Evolutionary conservation across 2,888 invertebrate genomes (phyloP), one percentile per base, ranked within the genome.

Genomic region (Spicauda simplicius): DNA sequence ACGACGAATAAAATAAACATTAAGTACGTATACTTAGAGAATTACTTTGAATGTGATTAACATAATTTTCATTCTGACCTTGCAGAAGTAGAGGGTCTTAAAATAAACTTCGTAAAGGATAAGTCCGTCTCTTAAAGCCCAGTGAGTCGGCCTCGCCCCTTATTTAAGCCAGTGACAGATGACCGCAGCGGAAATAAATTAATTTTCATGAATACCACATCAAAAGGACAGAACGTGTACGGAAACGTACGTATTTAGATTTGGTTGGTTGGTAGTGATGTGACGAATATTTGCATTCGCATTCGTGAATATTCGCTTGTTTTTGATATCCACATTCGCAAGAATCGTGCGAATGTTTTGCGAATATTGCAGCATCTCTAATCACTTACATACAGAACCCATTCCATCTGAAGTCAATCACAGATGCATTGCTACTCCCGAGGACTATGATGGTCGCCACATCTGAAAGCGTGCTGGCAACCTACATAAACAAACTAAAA

Each of bases 101-200:
- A 70, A 74, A 74, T 72, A 73, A 59, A 67, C 64, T 54, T 57
- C 67, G 62, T 66, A 62, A 69, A 58, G 70, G 66, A 64, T 68
- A 70, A 72, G 67, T 55, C 62, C 41, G 62, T 45, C 45, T 25
- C 25, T 25, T 61, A 66, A 69, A 60, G 68, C 69, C 52, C 55
- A 63, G 55, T 18, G 16, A 41, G 6, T 68, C 61, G 63, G 72
- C 69, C 70, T 57, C 72, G 72, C 71, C 80, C 80, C 79, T 79
- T 77, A 77, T 80, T 78, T 75, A 73, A 80, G 73, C 73, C 69
- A 71, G 74, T 78, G 82, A 83, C 82, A 82, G 80, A 82, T 79
- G 85, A 80, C 83, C 78, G 78, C 75, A 79, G 75, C 80, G 81
- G 78, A 82, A 81, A 80, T 82, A 77, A 81, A 82, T 55, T 63